Conservation (phyloP, 1,140 invertebrate species). For the Drosophila watanabei region DNA sequence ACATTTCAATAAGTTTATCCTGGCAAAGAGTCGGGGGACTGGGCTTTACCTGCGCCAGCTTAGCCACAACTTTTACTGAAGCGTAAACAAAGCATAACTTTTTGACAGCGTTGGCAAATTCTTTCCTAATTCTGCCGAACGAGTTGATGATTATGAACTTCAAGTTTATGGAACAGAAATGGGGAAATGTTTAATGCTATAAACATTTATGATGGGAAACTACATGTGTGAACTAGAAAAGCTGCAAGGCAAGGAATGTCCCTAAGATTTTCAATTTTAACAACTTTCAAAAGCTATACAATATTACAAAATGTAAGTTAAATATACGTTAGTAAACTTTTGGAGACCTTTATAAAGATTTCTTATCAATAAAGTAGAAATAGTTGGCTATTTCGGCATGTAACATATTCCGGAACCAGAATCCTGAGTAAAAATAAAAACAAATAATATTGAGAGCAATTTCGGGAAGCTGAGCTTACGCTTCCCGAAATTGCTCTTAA, state of each 20-base stretch:
- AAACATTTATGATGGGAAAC: neutral
- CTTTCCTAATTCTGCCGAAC: neutral
- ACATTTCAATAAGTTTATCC: neutral
- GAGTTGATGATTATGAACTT: neutral
- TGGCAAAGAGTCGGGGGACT: neutral
- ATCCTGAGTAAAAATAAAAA: too few species aligned
- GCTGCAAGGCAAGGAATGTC: neutral
- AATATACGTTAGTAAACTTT: too few species aligned
- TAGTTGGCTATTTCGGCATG: too few species aligned
- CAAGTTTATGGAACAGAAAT: neutral
- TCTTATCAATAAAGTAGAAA: too few species aligned
- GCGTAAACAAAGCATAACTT: slow-evolving; percentile 6
- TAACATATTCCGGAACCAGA: too few species aligned
- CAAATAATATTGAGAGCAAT: too few species aligned
- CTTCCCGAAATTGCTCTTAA: too few species aligned
- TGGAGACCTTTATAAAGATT: too few species aligned
- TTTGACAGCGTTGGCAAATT: slow-evolving; percentile 1
- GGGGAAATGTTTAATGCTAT: neutral
- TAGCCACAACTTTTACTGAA: neutral
- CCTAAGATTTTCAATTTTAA: neutral
- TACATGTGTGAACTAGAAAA: neutral
- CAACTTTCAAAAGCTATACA: neutral
- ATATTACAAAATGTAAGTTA: neutral
- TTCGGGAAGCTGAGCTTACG: too few species aligned
- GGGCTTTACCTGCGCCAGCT: neutral